Percentiles rank a stretch among this genome's conserved stretches.
These are phyloP conservation scores for Microdon myrmicae DNA, from an alignment of 2,888 invertebrate genomes.

Conservation along the genomic window DNA sequence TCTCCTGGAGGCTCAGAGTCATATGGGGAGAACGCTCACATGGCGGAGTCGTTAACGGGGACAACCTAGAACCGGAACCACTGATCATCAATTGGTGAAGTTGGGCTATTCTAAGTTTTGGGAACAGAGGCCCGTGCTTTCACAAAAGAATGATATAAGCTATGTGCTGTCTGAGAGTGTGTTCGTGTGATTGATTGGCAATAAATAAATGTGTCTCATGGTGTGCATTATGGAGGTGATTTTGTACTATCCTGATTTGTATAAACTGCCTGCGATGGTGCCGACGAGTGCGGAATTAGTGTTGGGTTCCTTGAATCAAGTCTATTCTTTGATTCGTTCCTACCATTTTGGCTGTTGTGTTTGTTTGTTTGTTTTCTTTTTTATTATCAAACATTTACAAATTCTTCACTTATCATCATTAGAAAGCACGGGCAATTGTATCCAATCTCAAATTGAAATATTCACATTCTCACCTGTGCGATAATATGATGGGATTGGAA, in stretches of 20 bases:
- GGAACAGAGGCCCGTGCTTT: conserved; percentile 68
- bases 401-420: conserved; percentile 51
- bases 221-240: conserved; percentile 54
- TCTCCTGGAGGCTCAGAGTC: conserved; percentile 90
- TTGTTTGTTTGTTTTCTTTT: not conserved
- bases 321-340: no score
- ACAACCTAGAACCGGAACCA: conserved; percentile 75
- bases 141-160: conserved; percentile 64
- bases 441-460: conserved; percentile 38
- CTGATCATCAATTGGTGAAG: conserved; percentile 66
- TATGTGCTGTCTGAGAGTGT: conserved; percentile 53
- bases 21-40: conserved; percentile 88
- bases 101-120: conserved; percentile 64
- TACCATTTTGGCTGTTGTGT: no score
- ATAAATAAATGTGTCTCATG: conserved; percentile 60
- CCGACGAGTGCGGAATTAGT: conserved; percentile 41
- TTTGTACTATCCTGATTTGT: no score
- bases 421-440: conserved; percentile 68
- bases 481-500: conserved; percentile 84
- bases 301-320: no score
- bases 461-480: conserved; percentile 76
- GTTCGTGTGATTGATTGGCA: conserved; percentile 56
- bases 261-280: conserved; percentile 14
- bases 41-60: conserved; percentile 84
- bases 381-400: not conserved